These are phyloP conservation scores for Deroplatys truncata DNA, from an alignment of 2,888 invertebrate species.

Conservation along the genomic window DNA sequence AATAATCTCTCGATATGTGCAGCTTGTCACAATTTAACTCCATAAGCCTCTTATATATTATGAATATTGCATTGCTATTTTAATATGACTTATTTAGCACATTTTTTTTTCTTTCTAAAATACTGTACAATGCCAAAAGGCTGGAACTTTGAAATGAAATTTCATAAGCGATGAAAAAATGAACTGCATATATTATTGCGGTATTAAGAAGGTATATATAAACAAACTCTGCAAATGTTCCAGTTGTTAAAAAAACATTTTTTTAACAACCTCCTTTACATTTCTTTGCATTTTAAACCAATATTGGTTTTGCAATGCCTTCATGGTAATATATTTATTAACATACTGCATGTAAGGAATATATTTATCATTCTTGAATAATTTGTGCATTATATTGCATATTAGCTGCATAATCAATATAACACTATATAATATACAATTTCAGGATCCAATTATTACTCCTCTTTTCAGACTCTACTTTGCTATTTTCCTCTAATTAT, in stretches of 20 bases:
- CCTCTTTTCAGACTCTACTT: not conserved
- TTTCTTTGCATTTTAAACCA: not conserved
- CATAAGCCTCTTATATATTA: too few species aligned
- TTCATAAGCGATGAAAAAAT: not conserved
- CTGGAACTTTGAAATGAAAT: not conserved
- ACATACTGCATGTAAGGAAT: not conserved
- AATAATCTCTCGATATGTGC: too few species aligned
- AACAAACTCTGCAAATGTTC: too few species aligned
- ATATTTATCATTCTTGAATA: not conserved
- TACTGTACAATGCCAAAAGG: not conserved
- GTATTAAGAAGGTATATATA: too few species aligned
- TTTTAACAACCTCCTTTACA: too few species aligned
- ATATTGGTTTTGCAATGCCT: not conserved
- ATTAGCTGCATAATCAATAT: not conserved
- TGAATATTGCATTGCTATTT: not conserved
- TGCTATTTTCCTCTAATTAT: not conserved
- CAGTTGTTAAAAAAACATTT: too few species aligned
- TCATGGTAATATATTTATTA: not conserved
- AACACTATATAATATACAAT: not conserved
- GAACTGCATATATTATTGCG: too few species aligned
- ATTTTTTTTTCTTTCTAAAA: not conserved
- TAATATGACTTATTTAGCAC: too few species aligned
- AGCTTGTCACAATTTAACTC: too few species aligned
- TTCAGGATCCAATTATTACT: not conserved
- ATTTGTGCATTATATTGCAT: not conserved